Percentiles rank a stretch among this genome's conserved stretches.
Conservation (phyloP, 2,888 invertebrate genomes). For the Tetheella fluctuosa region DNA sequence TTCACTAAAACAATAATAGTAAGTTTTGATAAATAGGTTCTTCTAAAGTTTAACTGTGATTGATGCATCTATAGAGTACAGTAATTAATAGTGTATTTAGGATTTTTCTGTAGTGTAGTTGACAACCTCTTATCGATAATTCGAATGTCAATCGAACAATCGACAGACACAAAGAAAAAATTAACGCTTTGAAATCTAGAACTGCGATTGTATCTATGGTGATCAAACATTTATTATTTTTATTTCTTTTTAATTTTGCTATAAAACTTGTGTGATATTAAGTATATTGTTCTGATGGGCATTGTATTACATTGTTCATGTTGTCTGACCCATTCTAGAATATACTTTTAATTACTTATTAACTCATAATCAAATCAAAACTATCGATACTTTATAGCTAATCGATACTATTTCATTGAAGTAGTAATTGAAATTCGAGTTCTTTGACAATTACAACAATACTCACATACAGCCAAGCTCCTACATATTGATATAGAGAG, state of each 20-base stretch:
- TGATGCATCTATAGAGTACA: not conserved
- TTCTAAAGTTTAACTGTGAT: no score
- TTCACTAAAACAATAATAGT: not conserved
- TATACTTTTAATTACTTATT: not conserved
- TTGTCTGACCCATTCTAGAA: not conserved
- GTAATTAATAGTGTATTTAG: not conserved
- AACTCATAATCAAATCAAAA: not conserved
- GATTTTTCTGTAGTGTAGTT: not conserved
- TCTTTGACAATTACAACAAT: not conserved
- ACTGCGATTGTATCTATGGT: no score
- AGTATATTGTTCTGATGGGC: not conserved
- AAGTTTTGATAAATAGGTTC: not conserved
- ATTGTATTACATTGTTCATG: not conserved
- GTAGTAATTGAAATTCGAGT: not conserved
- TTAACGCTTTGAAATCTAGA: no score
- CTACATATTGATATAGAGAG: slow-evolving; percentile 3
- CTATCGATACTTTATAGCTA: no score
- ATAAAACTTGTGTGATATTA: no score
- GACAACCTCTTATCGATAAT: no score
- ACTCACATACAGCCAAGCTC: not conserved
- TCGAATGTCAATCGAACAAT: no score
- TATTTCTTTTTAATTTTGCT: no score
- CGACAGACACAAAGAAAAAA: no score
- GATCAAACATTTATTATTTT: no score
- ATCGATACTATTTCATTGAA: not conserved